Evolutionary conservation across 2,888 invertebrate genomes (phyloP).

Genomic region (Lochmaea crataegi): DNA sequence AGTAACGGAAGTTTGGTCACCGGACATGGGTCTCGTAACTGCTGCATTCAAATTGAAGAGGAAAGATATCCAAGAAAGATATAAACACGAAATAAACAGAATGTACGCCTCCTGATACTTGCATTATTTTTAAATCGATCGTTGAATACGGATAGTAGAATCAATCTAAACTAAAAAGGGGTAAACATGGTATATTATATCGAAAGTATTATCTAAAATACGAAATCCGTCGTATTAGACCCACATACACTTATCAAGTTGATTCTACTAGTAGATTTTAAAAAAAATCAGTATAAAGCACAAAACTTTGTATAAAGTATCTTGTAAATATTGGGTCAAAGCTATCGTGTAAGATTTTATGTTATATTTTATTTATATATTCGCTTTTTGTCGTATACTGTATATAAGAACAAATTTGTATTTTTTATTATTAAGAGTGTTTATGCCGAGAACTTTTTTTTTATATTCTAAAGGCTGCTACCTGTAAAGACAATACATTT

Average conservation of each 20-base stretch:
- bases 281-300: constrained; percentile 39
- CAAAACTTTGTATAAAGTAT: constrained; percentile 40
- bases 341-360: constrained; percentile 40
- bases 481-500: constrained; percentile 9
- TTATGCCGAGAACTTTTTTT: constrained; percentile 1
- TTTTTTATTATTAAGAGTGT: constrained; percentile 35
- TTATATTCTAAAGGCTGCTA: constrained; percentile 12
- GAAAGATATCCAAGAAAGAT: constrained; percentile 94
- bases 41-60: constrained; percentile 98
- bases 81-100: constrained; percentile 90
- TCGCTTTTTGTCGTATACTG: constrained; percentile 37
- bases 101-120: constrained; percentile 91
- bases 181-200: background rate
- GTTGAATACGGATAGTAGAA: background rate
- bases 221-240: background rate
- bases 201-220: background rate
- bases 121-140: constrained; percentile 18
- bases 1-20: constrained; percentile 95
- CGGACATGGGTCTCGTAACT: constrained; percentile 96
- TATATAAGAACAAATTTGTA: constrained; percentile 45
- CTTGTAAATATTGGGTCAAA: constrained; percentile 38
- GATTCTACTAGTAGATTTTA: constrained; percentile 7
- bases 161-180: background rate
- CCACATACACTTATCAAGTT: background rate
- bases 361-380: constrained; percentile 43